Conservation (phyloP, 2,797 vertebrate genomes). For the Phataginus tetradactyla region DNA sequence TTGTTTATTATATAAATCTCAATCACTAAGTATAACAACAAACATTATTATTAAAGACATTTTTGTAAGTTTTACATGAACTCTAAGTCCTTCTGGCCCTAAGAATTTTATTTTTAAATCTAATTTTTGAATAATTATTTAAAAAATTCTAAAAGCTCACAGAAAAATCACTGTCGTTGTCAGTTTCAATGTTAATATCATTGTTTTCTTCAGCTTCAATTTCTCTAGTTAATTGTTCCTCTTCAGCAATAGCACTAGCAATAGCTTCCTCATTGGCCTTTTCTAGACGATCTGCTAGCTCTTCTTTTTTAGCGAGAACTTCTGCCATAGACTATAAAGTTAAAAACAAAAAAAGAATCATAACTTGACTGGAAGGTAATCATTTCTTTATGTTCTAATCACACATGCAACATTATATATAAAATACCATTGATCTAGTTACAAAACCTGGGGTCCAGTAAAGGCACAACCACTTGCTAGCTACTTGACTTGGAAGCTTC, state of each 20-base stretch:
- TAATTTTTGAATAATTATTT: not conserved
- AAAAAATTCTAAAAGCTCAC: conserved; percentile 86
- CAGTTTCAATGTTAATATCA: conserved; percentile 93
- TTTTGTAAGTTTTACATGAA: conserved; percentile 1
- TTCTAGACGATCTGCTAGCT: conserved; percentile 96
- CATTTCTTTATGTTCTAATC: not conserved
- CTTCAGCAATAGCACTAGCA: conserved; percentile 98
- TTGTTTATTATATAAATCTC: not conserved
- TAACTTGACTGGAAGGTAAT: not conserved
- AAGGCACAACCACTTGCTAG: not conserved
- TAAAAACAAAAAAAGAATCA: conserved; percentile 56
- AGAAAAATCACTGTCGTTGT: conserved; percentile 96
- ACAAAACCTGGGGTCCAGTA: not conserved
- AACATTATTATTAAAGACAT: not conserved
- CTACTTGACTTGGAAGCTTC: not conserved
- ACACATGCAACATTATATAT: not conserved
- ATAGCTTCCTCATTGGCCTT: conserved; percentile 99
- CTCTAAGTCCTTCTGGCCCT: not conserved
- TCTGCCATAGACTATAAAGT: conserved; percentile 95
- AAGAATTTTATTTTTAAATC: not conserved
- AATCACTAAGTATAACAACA: not conserved
- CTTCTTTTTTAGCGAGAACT: conserved; percentile 98
- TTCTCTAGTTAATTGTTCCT: conserved; percentile 97
- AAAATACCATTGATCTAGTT: not conserved
- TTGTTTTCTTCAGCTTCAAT: conserved; percentile 97